Percentiles rank a stretch among this genome's conserved stretches.
Evolutionary conservation across 37 sponge, comb jelly and placozoan species (phyloP).

Genomic region (Petrosia ficiformis): DNA sequence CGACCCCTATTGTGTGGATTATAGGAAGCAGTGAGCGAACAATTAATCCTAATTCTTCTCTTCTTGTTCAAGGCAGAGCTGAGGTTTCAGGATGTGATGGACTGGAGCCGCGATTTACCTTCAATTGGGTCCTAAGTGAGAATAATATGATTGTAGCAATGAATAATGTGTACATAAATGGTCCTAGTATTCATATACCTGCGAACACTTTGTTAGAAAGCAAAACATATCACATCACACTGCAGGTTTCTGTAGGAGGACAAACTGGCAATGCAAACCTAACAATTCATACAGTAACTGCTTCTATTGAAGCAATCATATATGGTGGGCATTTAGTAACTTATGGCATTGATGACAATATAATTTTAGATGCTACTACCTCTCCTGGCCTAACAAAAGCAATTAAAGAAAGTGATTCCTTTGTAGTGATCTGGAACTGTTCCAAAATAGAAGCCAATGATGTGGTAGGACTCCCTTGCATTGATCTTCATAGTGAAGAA

Average conservation of each 20-base stretch:
- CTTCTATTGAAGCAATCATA: constrained; percentile 4
- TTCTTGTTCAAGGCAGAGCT: constrained; percentile 14
- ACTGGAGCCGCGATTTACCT: background rate
- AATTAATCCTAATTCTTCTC: constrained; percentile 1
- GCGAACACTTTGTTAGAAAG: constrained; percentile 12
- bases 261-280: background rate
- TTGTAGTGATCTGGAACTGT: constrained; percentile 20
- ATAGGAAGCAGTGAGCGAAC: constrained; percentile 13
- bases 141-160: background rate
- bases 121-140: background rate
- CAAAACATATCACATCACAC: constrained; percentile 6
- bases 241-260: background rate
- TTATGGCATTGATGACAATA: background rate
- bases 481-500: background rate
- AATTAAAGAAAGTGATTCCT: too few relatives aligned
- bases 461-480: constrained; percentile 23
- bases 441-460: background rate
- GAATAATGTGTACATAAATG: background rate
- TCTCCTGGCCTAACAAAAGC: constrained; percentile 13
- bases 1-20: constrained; percentile 6
- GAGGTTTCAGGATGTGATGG: constrained; percentile 19
- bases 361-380: constrained; percentile 10
- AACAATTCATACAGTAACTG: background rate
- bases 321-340: constrained; percentile 14
- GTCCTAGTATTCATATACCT: constrained; percentile 27